A percentile compares a stretch with the other conserved stretches of the same genome.
These are phyloP conservation scores for Rotaria sp. DNA, from an alignment of 2,888 invertebrate genomes.

Conservation along the genomic window DNA sequence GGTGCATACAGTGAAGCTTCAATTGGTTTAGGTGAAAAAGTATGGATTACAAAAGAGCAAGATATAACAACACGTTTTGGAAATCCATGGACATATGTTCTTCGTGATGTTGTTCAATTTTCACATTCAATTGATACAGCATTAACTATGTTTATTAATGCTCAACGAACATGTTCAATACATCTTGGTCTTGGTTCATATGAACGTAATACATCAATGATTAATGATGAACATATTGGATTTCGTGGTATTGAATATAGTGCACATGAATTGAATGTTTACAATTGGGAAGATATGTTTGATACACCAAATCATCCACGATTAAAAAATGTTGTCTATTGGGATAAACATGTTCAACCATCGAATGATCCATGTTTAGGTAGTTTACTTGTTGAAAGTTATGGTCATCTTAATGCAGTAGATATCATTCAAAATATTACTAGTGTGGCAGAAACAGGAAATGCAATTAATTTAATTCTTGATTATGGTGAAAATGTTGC, in stretches of 20 bases:
- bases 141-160: not conserved
- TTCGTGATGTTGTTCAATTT: not conserved
- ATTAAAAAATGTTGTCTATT: not conserved
- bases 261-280: not conserved
- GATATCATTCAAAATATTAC: not conserved
- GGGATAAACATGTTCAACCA: constrained; percentile 20
- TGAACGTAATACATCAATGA: not conserved
- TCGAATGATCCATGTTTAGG: constrained; percentile 2
- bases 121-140: not conserved
- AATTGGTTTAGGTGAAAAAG: not conserved
- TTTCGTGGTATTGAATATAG: constrained; percentile 10
- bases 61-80: constrained; percentile 11
- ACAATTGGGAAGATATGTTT: constrained; percentile 5
- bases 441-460: not conserved
- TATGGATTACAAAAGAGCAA: not conserved
- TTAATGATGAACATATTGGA: not conserved
- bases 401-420: not conserved
- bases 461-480: not conserved
- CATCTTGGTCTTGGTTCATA: constrained; percentile 1
- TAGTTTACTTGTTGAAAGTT: not conserved
- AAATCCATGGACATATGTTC: not conserved
- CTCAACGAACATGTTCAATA: not conserved
- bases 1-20: not conserved
- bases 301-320: not conserved
- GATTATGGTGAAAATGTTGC: constrained; percentile 11